Base-by-base conservation (phyloP, 2,113 vertebrate species). In the Planiliza haematocheilus region DNA sequence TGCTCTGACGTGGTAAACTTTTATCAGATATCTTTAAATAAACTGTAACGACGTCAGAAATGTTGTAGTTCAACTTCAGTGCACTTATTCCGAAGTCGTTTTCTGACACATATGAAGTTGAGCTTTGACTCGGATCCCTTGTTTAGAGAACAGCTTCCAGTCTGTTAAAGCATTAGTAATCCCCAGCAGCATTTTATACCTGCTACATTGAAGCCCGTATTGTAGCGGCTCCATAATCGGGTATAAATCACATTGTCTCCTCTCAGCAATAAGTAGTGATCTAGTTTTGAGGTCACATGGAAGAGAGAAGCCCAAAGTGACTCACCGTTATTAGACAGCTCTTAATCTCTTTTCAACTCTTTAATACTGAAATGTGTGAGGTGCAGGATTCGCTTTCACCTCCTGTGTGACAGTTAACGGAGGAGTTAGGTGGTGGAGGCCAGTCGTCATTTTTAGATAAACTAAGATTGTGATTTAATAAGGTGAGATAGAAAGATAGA, bases 201-300 rank as follows among this genome's bases (percentile, higher is more conserved):
- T 56, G 41, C 17, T 49, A 13, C 11, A 52, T 18, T 46, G 24
- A 74, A 68, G 43, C 24, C 38, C 20, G n/a, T n/a, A 43, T 55
- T 51, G 55, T 61, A 56, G n/a, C 14, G 13, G 38, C 64, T 58
- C 18, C 10, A 8, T 70, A 65, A 79, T 68, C 34, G 30, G 72
- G n/a, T 49, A 1, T 16, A 84, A 83, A 84, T 82, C 36, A 42
- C 53, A 63, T 36, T 70, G n/a, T 60, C 55, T 43, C 48, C 60
- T 45, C 65, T 39, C 17, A 37, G 79, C 74, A 83, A 57, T 76
- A 78, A 75, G 53, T 10, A 14, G 37, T 51, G 71, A 86, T 82
- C 57, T 48, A 34, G 51, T 72, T 84, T 69, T 37, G 12, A 58
- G 64, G n/a, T 46, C 48, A n/a, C 61, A 70, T 17, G 50, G 46